Evolutionary conservation across 2,888 invertebrate genomes (phyloP).

Genomic region (Platynereis dumerilii): DNA sequence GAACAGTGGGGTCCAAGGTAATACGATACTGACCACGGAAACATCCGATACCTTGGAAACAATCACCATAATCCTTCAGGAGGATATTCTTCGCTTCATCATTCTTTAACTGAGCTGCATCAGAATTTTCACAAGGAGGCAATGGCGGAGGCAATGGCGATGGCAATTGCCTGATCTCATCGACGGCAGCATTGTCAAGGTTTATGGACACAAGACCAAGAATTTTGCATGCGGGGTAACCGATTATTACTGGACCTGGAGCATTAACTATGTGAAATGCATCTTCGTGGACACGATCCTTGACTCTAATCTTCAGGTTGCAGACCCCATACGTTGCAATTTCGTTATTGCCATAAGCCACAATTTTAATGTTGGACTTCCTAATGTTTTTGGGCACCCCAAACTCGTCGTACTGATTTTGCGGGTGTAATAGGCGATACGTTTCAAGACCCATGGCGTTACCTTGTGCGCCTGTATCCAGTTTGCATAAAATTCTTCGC

Average conservation of each 20-base stretch:
- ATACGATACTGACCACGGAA: not conserved
- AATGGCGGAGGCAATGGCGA: too few species aligned
- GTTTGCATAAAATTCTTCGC: not conserved
- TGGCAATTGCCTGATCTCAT: too few species aligned
- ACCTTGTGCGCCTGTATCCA: not conserved
- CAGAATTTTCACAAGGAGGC: too few species aligned
- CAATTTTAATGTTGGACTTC: not conserved
- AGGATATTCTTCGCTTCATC: too few species aligned
- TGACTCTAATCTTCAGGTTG: not conserved
- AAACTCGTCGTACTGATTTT: not conserved
- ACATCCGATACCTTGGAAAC: not conserved
- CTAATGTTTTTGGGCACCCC: not conserved
- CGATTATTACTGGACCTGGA: not conserved
- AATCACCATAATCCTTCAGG: not conserved
- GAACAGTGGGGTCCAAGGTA: not conserved
- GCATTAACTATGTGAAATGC: not conserved
- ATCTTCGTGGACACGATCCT: not conserved
- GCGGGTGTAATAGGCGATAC: not conserved
- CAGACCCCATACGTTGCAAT: not conserved
- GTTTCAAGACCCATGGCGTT: not conserved
- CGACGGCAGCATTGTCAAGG: not conserved
- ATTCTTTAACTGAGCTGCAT: too few species aligned
- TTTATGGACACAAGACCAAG: not conserved
- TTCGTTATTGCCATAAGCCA: not conserved
- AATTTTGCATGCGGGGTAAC: not conserved